Evolutionary conservation across 1,140 invertebrate species (phyloP).

Genomic region (Drosophila kanapiae): DNA sequence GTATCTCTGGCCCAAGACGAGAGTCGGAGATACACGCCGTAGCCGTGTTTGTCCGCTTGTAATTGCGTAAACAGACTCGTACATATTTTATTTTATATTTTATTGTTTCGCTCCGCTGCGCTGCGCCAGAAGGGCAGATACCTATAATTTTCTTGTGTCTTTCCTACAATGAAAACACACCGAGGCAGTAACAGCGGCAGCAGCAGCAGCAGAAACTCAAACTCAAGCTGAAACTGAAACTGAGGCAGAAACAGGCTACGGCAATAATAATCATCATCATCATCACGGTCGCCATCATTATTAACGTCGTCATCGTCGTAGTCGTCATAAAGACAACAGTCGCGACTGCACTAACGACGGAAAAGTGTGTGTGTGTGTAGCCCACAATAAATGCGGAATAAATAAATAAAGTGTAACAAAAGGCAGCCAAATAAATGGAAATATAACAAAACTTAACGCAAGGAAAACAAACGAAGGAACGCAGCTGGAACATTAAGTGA

Average conservation of each 20-base stretch:
- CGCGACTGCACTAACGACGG: conserved; percentile 77
- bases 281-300: conserved; percentile 32
- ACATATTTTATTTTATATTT: conserved; percentile 84
- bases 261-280: conserved; percentile 58
- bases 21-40: conserved; percentile 9
- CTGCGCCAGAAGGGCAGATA: conserved; percentile 84
- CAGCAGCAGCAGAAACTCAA: conserved; percentile 26
- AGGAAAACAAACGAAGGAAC: conserved; percentile 48
- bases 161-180: conserved; percentile 77
- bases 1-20: conserved; percentile 48
- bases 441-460: conserved; percentile 80
- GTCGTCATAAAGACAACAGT: conserved; percentile 70
- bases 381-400: conserved; percentile 79
- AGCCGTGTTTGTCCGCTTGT: conserved; percentile 65
- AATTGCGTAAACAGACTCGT: conserved; percentile 83
- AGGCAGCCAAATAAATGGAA: conserved; percentile 79
- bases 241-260: conserved; percentile 44
- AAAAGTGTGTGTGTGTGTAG: conserved; percentile 53
- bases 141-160: conserved; percentile 85
- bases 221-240: conserved; percentile 35
- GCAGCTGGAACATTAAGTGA: conserved; percentile 47
- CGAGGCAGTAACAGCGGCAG: conserved; percentile 30
- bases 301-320: conserved; percentile 25
- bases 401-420: conserved; percentile 83
- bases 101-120: conserved; percentile 84